Evolutionary conservation across 2,888 invertebrate species (phyloP).

Genomic region (Eupithecia vulgata): DNA sequence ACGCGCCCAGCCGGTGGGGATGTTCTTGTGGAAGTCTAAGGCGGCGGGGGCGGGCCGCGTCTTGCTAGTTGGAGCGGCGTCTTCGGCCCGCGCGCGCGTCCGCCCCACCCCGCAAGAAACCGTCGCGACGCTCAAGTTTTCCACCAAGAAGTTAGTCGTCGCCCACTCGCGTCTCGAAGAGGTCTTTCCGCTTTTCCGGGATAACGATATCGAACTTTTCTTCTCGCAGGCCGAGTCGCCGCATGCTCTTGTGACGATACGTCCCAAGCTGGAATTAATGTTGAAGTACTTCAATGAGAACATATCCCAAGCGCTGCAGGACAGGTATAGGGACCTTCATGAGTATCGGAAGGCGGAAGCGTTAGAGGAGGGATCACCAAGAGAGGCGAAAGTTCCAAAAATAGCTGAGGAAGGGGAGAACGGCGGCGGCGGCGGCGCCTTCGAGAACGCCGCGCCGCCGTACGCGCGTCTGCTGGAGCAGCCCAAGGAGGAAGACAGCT

Average conservation of each 20-base stretch:
- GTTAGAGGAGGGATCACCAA: slow-evolving; percentile 79
- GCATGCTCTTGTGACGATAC: slow-evolving; percentile 78
- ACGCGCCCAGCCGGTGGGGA: slow-evolving; percentile 82
- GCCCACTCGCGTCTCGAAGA: slow-evolving; percentile 83
- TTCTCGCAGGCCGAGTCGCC: slow-evolving; percentile 63
- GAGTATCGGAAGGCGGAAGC: slow-evolving; percentile 81
- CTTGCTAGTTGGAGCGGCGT: slow-evolving; percentile 84
- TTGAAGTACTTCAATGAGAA: slow-evolving; percentile 84
- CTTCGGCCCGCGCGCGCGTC: slow-evolving; percentile 82
- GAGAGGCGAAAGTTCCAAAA: slow-evolving; percentile 81
- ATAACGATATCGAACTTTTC: slow-evolving; percentile 55
- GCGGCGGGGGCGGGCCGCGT: slow-evolving; percentile 83
- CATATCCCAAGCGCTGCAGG: slow-evolving; percentile 84
- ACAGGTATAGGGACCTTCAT: slow-evolving; percentile 84
- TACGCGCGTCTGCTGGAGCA: slow-evolving; percentile 78
- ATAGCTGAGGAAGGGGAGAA: slow-evolving; percentile 78
- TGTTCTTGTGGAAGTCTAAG: slow-evolving; percentile 82
- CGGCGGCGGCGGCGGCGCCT: slow-evolving; percentile 81
- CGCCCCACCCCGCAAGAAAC: slow-evolving; percentile 83
- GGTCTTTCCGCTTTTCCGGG: slow-evolving; percentile 73
- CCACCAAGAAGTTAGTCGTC: slow-evolving; percentile 85
- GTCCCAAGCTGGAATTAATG: slow-evolving; percentile 82
- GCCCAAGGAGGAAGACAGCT: slow-evolving; percentile 86
- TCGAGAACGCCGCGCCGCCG: slow-evolving; percentile 81
- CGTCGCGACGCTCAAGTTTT: slow-evolving; percentile 83